Evolutionary conservation across 2,888 invertebrate genomes (phyloP), one percentile per base, ranked within the genome.

Genomic region (Aphodius sticticus): DNA sequence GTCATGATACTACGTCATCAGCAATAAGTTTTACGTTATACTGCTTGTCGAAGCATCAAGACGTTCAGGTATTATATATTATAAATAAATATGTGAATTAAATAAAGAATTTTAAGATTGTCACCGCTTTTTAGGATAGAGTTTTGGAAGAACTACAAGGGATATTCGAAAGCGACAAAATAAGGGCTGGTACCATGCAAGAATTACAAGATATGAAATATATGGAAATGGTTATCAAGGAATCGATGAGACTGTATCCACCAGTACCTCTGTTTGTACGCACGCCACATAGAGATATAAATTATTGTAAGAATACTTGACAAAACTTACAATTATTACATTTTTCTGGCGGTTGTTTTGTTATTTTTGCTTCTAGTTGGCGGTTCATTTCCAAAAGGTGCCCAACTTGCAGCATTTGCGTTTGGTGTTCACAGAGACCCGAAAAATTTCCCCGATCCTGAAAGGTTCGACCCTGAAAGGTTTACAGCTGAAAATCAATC

Each of bases 121-220:
- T 5, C 12, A 5, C 53, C 53, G 4, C 6, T 7, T 80, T 87
- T 74, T 87, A 89, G 84, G 85, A 86, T 72, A 88, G 86, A 84
- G 84, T 87, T 14, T 82, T 86, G 15, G 84, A 88, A 79, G 90
- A 90, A 85, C 83, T 89, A 35, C 82, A 85, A 6, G 77, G 83
- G n/a, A 84, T 89, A 69, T 89, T 89, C 53, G 86, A 85, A 2
- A 82, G 86, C 36, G 81, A 84, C 53, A 81, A 79, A 77, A 79
- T 76, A 9, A 81, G 78, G 26, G 38, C 75, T 35, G 83, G 83
- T 3, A 86, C 85, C 0, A 79, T 84, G 75, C 83, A 87, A 77
- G 90, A 91, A 76, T 82, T 91, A 6, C 87, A 89, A 76, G 87
- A 90, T 81, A 91, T 92, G 91, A 91, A 90, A 84, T 92, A 91